A percentile compares a stretch with the other conserved stretches of the same genome.
phyloP scores from a whole-genome alignment of 2,113 vertebrate species.

The Siphamia tubifer region DNA sequence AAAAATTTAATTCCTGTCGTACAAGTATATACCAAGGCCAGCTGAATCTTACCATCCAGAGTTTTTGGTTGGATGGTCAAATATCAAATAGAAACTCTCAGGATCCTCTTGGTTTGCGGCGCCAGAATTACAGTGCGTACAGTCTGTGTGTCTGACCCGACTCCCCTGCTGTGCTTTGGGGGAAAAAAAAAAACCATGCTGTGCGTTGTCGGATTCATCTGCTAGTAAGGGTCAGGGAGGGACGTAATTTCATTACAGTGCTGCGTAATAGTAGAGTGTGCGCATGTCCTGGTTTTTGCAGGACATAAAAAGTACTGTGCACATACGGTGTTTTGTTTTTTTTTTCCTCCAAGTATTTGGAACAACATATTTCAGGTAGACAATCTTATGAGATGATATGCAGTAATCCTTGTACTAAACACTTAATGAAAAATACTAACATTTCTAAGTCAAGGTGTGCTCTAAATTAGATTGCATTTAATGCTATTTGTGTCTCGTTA shows the following conservation, averaged over 20 bases:
- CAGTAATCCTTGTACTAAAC: no score
- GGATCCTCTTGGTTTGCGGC: no score
- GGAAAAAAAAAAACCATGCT: conserved; percentile 12
- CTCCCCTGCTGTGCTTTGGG: background rate
- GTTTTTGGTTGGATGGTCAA: no score
- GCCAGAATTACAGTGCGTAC: background rate
- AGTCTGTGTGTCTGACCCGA: background rate
- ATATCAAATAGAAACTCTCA: no score
- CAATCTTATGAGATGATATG: no score
- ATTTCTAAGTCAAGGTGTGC: background rate
- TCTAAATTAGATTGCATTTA: conserved; percentile 11
- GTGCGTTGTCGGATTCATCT: background rate
- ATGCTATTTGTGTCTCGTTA: no score
- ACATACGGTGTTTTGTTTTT: background rate
- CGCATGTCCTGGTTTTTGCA: background rate
- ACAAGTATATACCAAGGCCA: no score
- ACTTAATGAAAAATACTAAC: background rate
- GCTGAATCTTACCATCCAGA: no score
- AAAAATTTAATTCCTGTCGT: no score
- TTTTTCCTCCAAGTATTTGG: background rate
- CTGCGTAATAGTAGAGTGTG: background rate
- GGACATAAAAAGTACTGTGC: conserved; percentile 3
- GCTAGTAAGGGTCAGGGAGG: background rate
- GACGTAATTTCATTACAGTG: conserved; percentile 17
- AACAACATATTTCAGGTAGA: background rate